Percentiles rank a stretch among this genome's conserved stretches.
phyloP scores from a whole-genome alignment of 1,140 invertebrate species.

The Drosophila sechellia region DNA sequence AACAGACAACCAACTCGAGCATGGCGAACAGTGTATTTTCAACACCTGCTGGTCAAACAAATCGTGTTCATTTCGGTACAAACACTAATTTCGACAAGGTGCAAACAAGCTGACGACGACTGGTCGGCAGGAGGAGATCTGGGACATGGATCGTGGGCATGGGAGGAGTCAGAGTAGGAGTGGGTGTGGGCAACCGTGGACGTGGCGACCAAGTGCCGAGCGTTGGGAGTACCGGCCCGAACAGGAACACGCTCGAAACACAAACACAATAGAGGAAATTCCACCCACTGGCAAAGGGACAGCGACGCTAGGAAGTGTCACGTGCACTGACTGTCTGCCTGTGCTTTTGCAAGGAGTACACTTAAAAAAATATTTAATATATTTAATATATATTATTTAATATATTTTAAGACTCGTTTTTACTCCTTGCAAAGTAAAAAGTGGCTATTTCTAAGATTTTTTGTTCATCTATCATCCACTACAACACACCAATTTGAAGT shows the following conservation, averaged over 20 bases:
- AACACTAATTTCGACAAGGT: constrained; percentile 83
- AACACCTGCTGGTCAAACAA: constrained; percentile 81
- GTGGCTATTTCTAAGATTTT: not conserved
- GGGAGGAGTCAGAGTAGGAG: too few relatives aligned
- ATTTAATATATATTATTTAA: too few relatives aligned
- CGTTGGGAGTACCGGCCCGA: constrained; percentile 39
- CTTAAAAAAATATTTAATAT: not conserved
- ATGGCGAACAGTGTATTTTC: constrained; percentile 68
- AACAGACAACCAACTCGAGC: constrained; percentile 35
- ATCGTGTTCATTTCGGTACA: constrained; percentile 81
- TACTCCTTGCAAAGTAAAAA: too few relatives aligned
- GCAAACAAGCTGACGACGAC: constrained; percentile 77
- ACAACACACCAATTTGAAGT: too few relatives aligned
- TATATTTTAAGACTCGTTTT: too few relatives aligned
- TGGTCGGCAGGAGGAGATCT: not conserved
- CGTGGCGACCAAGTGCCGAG: constrained; percentile 4
- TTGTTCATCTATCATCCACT: too few relatives aligned
- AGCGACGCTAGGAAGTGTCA: constrained; percentile 40
- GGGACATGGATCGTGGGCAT: not conserved
- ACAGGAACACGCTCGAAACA: constrained; percentile 51
- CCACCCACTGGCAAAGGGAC: constrained; percentile 6
- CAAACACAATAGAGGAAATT: constrained; percentile 47
- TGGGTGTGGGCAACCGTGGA: not conserved
- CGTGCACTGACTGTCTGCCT: constrained; percentile 51
- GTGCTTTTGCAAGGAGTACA: constrained; percentile 6